phyloP scores from a whole-genome alignment of 2,797 vertebrate species.

The Monodelphis domestica region DNA sequence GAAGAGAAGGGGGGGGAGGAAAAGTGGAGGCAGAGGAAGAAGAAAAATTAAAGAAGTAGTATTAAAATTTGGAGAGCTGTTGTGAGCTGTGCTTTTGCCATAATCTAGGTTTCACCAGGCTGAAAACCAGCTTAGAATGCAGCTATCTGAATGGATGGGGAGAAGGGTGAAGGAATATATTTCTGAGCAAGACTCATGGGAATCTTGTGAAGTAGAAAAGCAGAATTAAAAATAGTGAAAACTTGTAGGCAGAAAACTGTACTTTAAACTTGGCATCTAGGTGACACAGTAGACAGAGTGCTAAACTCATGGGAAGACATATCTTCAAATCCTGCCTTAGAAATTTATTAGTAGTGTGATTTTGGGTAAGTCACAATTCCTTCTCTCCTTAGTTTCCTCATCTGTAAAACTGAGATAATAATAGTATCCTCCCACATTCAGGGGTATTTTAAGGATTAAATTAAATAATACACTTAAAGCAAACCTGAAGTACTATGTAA shows the following conservation, averaged over 20 bases:
- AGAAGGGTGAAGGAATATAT: not conserved
- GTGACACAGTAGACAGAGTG: not conserved
- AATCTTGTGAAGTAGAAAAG: too few relatives aligned
- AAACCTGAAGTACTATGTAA: not conserved
- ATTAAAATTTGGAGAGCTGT: too few relatives aligned
- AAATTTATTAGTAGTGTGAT: not conserved
- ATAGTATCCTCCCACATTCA: not conserved
- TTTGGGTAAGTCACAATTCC: not conserved
- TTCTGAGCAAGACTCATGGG: too few relatives aligned
- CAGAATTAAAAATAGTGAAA: not conserved
- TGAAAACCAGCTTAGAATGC: too few relatives aligned
- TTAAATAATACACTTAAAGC: not conserved
- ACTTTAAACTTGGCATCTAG: not conserved
- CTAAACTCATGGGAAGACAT: too few relatives aligned
- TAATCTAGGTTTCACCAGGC: too few relatives aligned
- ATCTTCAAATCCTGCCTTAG: too few relatives aligned
- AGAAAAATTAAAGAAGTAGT: too few relatives aligned
- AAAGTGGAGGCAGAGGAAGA: too few relatives aligned
- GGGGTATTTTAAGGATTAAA: not conserved
- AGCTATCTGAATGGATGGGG: too few relatives aligned
- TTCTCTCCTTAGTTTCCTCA: not conserved
- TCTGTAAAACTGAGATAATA: not conserved
- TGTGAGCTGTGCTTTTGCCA: too few relatives aligned
- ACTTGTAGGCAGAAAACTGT: not conserved
- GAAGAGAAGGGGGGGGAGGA: too few relatives aligned